Base-by-base conservation (phyloP, 2,113 vertebrate species). In the Turdus rufiventris region DNA sequence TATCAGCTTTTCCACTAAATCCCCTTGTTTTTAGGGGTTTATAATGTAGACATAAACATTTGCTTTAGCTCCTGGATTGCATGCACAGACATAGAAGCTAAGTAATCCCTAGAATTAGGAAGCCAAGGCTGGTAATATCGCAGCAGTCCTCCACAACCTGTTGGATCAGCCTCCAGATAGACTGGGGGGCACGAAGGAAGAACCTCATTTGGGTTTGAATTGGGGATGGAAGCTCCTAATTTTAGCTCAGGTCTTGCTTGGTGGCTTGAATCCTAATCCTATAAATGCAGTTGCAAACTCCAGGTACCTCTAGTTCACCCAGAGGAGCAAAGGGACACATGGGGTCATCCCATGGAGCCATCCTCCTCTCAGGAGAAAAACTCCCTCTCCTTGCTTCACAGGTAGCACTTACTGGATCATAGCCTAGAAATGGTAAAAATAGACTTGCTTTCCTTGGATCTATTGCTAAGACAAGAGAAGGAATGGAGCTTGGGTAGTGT, bases 21-120 rank as follows among this genome's bases (percentile, higher is more conserved):
- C 94, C 90, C 50, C 85, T 57, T 87, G 89, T 96, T 97, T 96
- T 96, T 92, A 95, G 85, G 94, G 90, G 77, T 95, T 96, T 97
- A 94, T 88, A 88, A 89, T 40, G 33, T 83, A 93, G 91, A 88
- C 75, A 78, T 95, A 96, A 96, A 95, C 94, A 95, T 97, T 97
- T 97, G 91, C 81, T 93, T 95, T 92, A 97, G 90, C 72, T 95
- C 68, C 88, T 15, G 40, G 82, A 70, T 95, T 92, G 85, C 91
- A 70, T 73, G 91, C 21, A 40, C 71, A 88, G 92, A 91, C 73
- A 81, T 61, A 81, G 89, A 94, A 94, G 80, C 91, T 82, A 54
- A 94, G 88, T 95, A 97, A 96, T 88, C 94, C 89, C 6, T 47
- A 89, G 65, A 82, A 91, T 94, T 92, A 93, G 88, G 80, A 93